Base-by-base conservation (phyloP, 1,140 invertebrate species). In the Leptopilina clavipes region DNA sequence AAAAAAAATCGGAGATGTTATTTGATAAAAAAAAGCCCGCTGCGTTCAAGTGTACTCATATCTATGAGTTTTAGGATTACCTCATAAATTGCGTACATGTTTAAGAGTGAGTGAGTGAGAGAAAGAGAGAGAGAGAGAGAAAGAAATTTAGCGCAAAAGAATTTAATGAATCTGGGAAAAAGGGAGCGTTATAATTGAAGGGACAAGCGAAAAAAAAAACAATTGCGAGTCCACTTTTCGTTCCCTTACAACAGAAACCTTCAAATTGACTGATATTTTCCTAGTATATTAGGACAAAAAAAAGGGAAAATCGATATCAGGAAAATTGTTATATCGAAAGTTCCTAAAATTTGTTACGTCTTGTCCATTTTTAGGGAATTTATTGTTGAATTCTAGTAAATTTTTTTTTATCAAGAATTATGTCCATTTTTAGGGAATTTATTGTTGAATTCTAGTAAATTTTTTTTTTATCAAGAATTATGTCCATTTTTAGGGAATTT, bases 41-140 rank as follows among this genome's bases (percentile, higher is more conserved):
- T 74, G 56, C 75, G 78, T 72, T 71, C 18, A 71, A 59, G 72
- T 70, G 54, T 70, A 76, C 65, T 76, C 72, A 72, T 76, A 79
- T 73, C 56, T 40, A 70, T 77, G 59, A 37, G 65, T 11, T 43
- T 56, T 54, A 75, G 54, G 54, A 22, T 59, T 59, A 59, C 19
- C 18, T 59, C 54, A 17, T 12, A 18, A 48, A 45, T 70, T 43
- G 31, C 14, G 72, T 45, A n/a, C 14, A 10, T 45, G 44, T 45
- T n/a, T n/a, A n/a, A n/a, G n/a, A n/a, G n/a, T n/a, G 44, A 1
- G 44, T 45, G 11, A 14, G 11, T 1, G 22, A 5, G 19, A 31
- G 22, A 65, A 31, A 65, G 25, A 65, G 44, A 1, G 44, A 14
- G 11, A 14, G 11, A 14, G 22, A 5, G 19, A 31, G 22, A 65